Evolutionary conservation across 2,888 invertebrate genomes (phyloP).

Genomic region (Ectemnius continuus): DNA sequence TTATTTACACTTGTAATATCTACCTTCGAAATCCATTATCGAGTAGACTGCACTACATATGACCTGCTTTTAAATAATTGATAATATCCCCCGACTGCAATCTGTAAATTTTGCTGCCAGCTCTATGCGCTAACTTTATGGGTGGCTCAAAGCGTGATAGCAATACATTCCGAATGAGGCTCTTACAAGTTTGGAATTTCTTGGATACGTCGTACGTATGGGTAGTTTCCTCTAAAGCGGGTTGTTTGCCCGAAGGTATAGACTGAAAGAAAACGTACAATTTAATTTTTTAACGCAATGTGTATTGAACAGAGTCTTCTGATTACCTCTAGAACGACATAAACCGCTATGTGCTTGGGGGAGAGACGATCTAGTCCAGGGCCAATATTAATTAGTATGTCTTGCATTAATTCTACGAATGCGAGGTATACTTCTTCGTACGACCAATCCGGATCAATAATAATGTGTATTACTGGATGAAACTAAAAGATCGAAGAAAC

Average conservation of each 20-base stretch:
- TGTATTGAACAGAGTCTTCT: constrained; percentile 36
- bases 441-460: constrained; percentile 61
- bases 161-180: constrained; percentile 50
- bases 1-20: no score
- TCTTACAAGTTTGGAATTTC: constrained; percentile 24
- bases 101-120: constrained; percentile 53
- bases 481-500: constrained; percentile 27
- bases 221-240: constrained; percentile 13
- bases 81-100: constrained; percentile 56
- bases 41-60: neutral
- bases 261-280: constrained; percentile 29
- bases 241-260: constrained; percentile 18
- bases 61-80: constrained; percentile 47
- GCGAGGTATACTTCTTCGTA: constrained; percentile 68
- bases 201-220: neutral
- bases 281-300: constrained; percentile 44
- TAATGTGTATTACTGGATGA: constrained; percentile 38
- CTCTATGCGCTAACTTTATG: constrained; percentile 42
- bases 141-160: constrained; percentile 62
- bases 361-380: constrained; percentile 51
- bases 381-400: constrained; percentile 58
- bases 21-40: no score
- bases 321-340: constrained; percentile 5
- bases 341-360: neutral
- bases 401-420: constrained; percentile 54